Evolutionary conservation across 2,797 vertebrate species (phyloP).

Genomic region (Petrocephalus schoutedeni): DNA sequence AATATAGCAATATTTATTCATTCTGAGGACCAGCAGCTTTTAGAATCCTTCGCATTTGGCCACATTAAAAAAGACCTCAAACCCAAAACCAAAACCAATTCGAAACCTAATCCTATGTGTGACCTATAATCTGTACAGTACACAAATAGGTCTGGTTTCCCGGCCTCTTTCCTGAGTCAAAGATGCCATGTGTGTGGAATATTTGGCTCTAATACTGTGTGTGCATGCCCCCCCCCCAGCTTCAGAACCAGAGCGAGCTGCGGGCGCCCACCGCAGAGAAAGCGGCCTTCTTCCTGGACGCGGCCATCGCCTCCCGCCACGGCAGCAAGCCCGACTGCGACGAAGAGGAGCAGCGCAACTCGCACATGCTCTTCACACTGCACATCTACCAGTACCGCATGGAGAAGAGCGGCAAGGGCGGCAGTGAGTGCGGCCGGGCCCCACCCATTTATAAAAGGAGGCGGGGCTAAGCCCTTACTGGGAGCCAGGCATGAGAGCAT

Average conservation of each 20-base stretch:
- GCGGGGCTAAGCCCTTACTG: neutral
- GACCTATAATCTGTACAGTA: neutral
- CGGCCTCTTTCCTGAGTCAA: neutral
- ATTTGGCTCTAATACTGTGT: neutral
- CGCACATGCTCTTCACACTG: slow-evolving; percentile 96
- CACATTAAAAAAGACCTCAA: slow-evolving; percentile 4
- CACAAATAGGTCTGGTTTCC: neutral
- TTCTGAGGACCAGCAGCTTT: neutral
- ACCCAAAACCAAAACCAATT: neutral
- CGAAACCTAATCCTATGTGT: neutral
- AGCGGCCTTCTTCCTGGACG: slow-evolving; percentile 90
- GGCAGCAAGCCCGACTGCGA: slow-evolving; percentile 73
- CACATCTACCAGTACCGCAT: slow-evolving; percentile 99
- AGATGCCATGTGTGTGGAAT: neutral
- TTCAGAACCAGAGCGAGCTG: slow-evolving; percentile 96
- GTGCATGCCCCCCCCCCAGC: slow-evolving; percentile 54
- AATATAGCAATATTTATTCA: neutral
- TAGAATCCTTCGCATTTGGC: neutral
- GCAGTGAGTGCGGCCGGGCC: slow-evolving; percentile 72
- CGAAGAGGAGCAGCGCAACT: slow-evolving; percentile 87
- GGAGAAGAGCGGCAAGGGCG: slow-evolving; percentile 94
- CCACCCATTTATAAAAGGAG: neutral
- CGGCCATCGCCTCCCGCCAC: slow-evolving; percentile 83
- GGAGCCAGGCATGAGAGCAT: neutral
- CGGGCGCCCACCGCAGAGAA: slow-evolving; percentile 90